phyloP scores from a whole-genome alignment of 2,888 invertebrate species.

The Gari tellinella region DNA sequence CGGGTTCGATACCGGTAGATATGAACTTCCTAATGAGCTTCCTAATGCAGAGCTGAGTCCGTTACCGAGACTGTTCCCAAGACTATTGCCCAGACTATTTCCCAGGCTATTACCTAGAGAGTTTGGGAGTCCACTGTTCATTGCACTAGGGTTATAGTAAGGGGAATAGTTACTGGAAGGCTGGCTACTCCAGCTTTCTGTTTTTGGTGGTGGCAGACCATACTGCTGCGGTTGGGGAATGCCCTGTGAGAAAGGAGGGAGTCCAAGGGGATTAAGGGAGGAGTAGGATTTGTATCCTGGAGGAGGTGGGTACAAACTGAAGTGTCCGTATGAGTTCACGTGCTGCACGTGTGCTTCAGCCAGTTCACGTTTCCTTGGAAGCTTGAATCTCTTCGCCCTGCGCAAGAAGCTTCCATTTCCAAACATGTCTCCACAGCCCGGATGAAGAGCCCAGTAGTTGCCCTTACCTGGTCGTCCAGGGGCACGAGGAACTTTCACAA shows the following conservation, averaged over 20 bases:
- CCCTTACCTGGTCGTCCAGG: slow-evolving; percentile 83
- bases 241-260: slow-evolving; percentile 68
- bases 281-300: slow-evolving; percentile 74
- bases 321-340: slow-evolving; percentile 76
- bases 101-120: slow-evolving; percentile 48
- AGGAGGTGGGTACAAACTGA: slow-evolving; percentile 72
- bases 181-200: slow-evolving; percentile 66
- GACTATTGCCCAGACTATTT: slow-evolving; percentile 32
- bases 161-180: slow-evolving; percentile 60
- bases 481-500: slow-evolving; percentile 91
- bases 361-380: slow-evolving; percentile 60
- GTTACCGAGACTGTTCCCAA: slow-evolving; percentile 40
- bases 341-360: slow-evolving; percentile 70
- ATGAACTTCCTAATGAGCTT: slow-evolving; percentile 57
- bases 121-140: slow-evolving; percentile 50
- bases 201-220: slow-evolving; percentile 61
- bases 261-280: slow-evolving; percentile 67
- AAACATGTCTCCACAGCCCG: slow-evolving; percentile 83
- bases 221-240: slow-evolving; percentile 72
- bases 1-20: slow-evolving; percentile 60
- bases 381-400: slow-evolving; percentile 82
- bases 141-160: slow-evolving; percentile 60
- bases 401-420: slow-evolving; percentile 84
- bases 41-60: slow-evolving; percentile 43
- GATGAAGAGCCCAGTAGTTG: slow-evolving; percentile 84